Base-by-base conservation (phyloP, 53 echinoderm and acorn worm species). In the Hippasteria phrygiana region DNA sequence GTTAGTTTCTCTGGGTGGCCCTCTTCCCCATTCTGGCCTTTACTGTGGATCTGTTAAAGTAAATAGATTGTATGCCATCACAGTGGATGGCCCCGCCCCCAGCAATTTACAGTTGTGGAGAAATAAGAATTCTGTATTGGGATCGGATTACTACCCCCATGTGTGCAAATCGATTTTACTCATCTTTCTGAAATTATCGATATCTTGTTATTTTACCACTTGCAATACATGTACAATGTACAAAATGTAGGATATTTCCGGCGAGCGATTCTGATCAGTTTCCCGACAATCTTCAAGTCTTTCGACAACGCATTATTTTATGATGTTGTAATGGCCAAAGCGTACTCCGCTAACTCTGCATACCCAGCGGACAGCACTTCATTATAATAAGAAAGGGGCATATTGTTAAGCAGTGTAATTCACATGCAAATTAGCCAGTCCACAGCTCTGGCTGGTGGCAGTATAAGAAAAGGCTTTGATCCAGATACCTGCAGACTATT, bases 1-100 rank as follows among this genome's bases (percentile, higher is more conserved):
- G 0, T 51, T 69, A 1, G 83, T 83, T 8, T 78, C 22, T 38
- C 37, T 8, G 67, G 83, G 83, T 83, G 51, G 83, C 83, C 69
- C 4, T 83, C 83, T 18, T 22, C 31, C 28, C 34, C 51, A 6
- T 69, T 83, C 16, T 83, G 83, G 83, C 83, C 51, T 2, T 36
- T 83, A 11, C 45, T 83, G 2, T 83, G 83, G 36, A 27, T 70
- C 12, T 18, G 24, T 32, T 69, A 33, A 20, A 43, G 26, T 6
- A 27, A 33, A 5, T 50, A 5, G n/a, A 66, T 82, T 32, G 13
- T 32, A 24, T 34, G 1, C 66, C 9, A 42, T 82, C 47, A 43
- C n/a, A n/a, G n/a, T n/a, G n/a, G n/a, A n/a, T n/a, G n/a, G n/a
- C n/a, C n/a, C n/a, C n/a, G n/a, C n/a, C n/a, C n/a, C n/a, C n/a